phyloP scores from a whole-genome alignment of 2,113 vertebrate species.

The Sander lucioperca region DNA sequence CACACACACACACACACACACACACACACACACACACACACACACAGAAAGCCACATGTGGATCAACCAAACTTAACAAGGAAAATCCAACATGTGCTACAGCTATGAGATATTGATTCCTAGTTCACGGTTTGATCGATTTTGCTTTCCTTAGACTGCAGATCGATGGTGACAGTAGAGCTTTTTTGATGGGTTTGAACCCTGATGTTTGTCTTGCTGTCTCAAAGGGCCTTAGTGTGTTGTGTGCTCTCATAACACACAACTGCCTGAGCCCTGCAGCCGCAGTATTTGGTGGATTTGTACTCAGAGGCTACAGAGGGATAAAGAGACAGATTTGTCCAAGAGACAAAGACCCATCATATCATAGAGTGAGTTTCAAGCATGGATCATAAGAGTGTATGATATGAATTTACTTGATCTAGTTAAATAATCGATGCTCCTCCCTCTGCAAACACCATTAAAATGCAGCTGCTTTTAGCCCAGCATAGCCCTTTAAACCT shows the following conservation, averaged over 20 bases:
- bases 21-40: slow-evolving; percentile 35
- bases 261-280: slow-evolving; percentile 60
- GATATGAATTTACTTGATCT: slow-evolving; percentile 59
- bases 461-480: slow-evolving; percentile 39
- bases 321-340: slow-evolving; percentile 65
- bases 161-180: slow-evolving; percentile 79
- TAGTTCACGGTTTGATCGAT: slow-evolving; percentile 79
- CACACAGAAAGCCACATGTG: slow-evolving; percentile 45
- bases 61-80: slow-evolving; percentile 73
- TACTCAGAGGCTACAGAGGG: slow-evolving; percentile 45
- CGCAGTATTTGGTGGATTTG: slow-evolving; percentile 61
- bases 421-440: slow-evolving; percentile 55
- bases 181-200: slow-evolving; percentile 79
- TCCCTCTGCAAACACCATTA: slow-evolving; percentile 51
- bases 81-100: slow-evolving; percentile 74
- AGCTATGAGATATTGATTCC: slow-evolving; percentile 82
- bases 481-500: slow-evolving; percentile 9
- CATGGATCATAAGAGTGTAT: slow-evolving; percentile 52
- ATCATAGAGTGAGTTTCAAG: slow-evolving; percentile 47
- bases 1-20: slow-evolving; percentile 29
- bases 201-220: slow-evolving; percentile 80
- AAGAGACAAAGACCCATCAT: slow-evolving; percentile 45
- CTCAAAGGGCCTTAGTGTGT: slow-evolving; percentile 77
- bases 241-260: slow-evolving; percentile 80
- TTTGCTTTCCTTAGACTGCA: slow-evolving; percentile 74